These are phyloP conservation scores for Zoanthus gigantus DNA, from an alignment of 92 coral and sea anemone genomes.

Conservation along the genomic window DNA sequence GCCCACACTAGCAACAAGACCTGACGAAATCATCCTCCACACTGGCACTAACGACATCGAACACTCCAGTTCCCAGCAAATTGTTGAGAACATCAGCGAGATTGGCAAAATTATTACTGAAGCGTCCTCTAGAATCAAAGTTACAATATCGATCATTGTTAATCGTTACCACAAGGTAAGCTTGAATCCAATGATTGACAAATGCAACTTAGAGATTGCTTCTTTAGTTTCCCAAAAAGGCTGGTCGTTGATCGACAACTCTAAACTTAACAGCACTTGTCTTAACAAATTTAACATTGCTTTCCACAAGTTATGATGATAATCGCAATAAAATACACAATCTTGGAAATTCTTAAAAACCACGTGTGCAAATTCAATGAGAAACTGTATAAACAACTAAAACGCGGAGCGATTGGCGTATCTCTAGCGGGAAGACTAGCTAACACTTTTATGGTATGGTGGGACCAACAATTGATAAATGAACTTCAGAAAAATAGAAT, in stretches of 20 bases:
- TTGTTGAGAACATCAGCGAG: neutral
- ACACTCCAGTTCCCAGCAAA: conserved; percentile 9
- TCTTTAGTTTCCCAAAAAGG: conserved; percentile 32
- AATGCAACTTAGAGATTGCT: conserved; percentile 12
- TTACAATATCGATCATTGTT: neutral
- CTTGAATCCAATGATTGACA: conserved; percentile 7
- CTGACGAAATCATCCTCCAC: conserved; percentile 22
- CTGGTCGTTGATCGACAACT: conserved; percentile 28
- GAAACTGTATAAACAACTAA: no score
- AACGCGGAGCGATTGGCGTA: no score
- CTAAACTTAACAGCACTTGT: conserved; percentile 23
- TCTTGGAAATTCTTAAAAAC: no score
- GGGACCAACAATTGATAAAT: no score
- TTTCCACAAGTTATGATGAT: no score
- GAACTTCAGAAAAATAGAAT: no score
- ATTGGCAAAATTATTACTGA: neutral
- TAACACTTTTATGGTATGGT: no score
- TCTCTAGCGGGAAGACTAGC: no score
- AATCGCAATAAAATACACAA: no score
- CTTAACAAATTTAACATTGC: neutral
- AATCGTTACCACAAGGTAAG: neutral
- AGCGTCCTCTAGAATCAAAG: conserved; percentile 10
- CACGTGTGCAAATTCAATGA: no score
- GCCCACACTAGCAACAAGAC: conserved; percentile 19
- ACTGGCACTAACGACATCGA: conserved; percentile 18